Evolutionary conservation across 2,888 invertebrate genomes (phyloP), one percentile per base, ranked within the genome.

Genomic region (Chrysina gloriosa): DNA sequence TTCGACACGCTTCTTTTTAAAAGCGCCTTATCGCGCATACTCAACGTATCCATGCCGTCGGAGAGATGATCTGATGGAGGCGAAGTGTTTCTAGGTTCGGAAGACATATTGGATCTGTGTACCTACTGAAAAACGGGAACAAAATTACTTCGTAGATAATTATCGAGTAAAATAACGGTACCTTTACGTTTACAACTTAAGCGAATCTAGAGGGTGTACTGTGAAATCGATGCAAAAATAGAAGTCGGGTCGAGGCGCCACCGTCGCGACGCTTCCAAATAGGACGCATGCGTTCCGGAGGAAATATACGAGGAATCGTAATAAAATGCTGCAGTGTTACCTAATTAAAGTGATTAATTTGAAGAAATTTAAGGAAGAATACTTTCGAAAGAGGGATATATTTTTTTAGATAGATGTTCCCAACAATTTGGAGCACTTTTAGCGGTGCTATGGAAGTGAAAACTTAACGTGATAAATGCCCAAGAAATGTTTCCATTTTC

Each of bases 11-110:
- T 77, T 61, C 78, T 73, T 72, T 79, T 80, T 63, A 80, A 73
- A 25, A 79, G 70, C 2, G 77, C 70, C 70, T 79, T 81, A 67
- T 81, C 81, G 23, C 78, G 77, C 61, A 77, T 77, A 2, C 80
- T 77, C 67, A 76, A 70, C 9, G 78, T 77, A 58, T 81, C 81
- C 73, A 79, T 75, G 58, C 80, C 81, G 64, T 83, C 82, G 7
- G 81, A 80, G 61, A 81, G 77, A 14, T 78, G 73, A 31, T 81
- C 81, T 6, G 82, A 80, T 29, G 77, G 77, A 61, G 81, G 80
- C 29, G 82, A 81, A 4, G 72, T 67, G 27, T 72, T 75, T 65
- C 77, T 74, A 63, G 70, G 72, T 48, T 79, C 79, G 23, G 69
- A 42, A 42, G 58, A 61, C 58, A 61, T 45, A 45, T 27, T 63